These are phyloP conservation scores for Enteromius radiatus DNA, from an alignment of 2,797 vertebrate species.

Conservation along the genomic window DNA sequence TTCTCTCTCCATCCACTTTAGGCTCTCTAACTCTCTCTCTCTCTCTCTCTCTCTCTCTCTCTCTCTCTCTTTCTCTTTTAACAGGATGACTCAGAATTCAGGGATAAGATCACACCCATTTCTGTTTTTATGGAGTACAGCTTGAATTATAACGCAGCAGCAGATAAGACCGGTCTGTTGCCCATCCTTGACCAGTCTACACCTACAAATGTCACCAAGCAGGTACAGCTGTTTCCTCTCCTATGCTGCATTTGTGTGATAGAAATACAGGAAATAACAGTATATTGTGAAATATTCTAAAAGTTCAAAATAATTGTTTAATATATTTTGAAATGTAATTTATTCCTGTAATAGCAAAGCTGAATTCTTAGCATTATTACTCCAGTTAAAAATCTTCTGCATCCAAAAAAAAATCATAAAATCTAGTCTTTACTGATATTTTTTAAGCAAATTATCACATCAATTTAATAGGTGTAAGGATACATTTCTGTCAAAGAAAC, in stretches of 20 bases:
- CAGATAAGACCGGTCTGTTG: conserved; percentile 83
- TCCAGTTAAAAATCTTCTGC: not conserved
- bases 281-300: not conserved
- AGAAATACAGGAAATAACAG: not conserved
- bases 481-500: not conserved
- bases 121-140: conserved; percentile 91
- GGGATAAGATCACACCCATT: conserved; percentile 96
- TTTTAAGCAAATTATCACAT: not conserved
- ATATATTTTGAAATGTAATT: not conserved
- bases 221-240: conserved; percentile 75
- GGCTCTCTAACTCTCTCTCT: conserved; percentile 35
- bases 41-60: conserved; percentile 21
- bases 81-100: conserved; percentile 93
- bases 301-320: not conserved
- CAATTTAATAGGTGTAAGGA: not conserved
- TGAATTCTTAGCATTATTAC: not conserved
- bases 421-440: not conserved
- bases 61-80: conserved; percentile 14
- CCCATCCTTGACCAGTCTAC: conserved; percentile 89
- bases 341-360: not conserved
- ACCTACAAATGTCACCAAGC: conserved; percentile 88
- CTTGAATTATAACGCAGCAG: conserved; percentile 84
- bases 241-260: not conserved
- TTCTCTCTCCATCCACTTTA: not conserved
- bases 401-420: not conserved